Percentiles rank a stretch among this genome's conserved stretches.
These are phyloP conservation scores for Trichomalopsis sarcophagae DNA, from an alignment of 1,140 invertebrate genomes.

Conservation along the genomic window DNA sequence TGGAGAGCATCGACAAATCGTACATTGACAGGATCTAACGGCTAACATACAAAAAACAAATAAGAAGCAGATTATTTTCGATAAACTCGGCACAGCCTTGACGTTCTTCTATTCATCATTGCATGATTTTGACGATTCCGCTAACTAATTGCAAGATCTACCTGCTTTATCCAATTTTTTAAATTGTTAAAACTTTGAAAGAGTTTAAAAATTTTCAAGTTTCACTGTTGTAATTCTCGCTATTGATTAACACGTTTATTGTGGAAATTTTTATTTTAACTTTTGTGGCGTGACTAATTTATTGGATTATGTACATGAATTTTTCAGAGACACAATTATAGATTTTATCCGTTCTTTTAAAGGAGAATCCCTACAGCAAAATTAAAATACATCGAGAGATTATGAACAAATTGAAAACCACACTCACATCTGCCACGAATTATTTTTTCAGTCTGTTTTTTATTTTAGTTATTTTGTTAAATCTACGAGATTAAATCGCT, in stretches of 20 bases:
- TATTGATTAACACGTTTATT: slow-evolving; percentile 30
- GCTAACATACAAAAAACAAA: slow-evolving; percentile 47
- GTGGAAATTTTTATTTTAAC: background rate
- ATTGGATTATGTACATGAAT: slow-evolving; percentile 14
- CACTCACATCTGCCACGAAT: slow-evolving; percentile 44
- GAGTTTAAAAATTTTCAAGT: slow-evolving; percentile 31
- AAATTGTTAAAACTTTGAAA: slow-evolving; percentile 35
- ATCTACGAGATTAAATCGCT: slow-evolving; percentile 32
- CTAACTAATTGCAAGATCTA: slow-evolving; percentile 24
- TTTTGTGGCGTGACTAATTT: slow-evolving; percentile 18
- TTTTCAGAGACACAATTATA: slow-evolving; percentile 3
- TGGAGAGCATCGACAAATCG: slow-evolving; percentile 40
- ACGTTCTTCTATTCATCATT: slow-evolving; percentile 22
- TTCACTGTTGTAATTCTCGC: slow-evolving; percentile 12
- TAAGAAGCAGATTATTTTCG: slow-evolving; percentile 45
- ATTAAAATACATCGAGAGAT: slow-evolving; percentile 45
- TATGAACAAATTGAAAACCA: slow-evolving; percentile 48
- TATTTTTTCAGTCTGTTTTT: slow-evolving; percentile 53
- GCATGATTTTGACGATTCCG: slow-evolving; percentile 26
- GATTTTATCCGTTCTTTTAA: slow-evolving; percentile 11
- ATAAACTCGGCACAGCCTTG: slow-evolving; percentile 42
- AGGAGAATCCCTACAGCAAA: slow-evolving; percentile 20
- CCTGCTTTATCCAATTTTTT: background rate
- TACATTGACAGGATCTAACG: slow-evolving; percentile 34
- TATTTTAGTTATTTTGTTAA: slow-evolving; percentile 36